A percentile compares a stretch with the other conserved stretches of the same genome.
Evolutionary conservation across 92 coral and sea anemone genomes (phyloP).

Genomic region (Phenganax subtilis): DNA sequence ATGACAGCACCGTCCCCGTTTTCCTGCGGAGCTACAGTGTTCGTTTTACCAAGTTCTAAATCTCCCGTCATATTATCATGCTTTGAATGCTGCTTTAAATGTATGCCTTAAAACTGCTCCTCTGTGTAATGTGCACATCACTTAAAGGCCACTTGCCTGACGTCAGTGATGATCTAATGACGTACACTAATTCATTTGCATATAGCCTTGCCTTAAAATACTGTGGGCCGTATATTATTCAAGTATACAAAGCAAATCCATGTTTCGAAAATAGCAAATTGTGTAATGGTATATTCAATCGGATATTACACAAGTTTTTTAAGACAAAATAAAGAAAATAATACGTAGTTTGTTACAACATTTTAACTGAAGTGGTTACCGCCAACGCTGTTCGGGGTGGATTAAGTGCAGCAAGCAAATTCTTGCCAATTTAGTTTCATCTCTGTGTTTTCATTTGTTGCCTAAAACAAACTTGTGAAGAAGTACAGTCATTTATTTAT

Average conservation of each 20-base stretch:
- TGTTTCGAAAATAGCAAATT: neutral
- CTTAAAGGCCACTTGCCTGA: constrained; percentile 2
- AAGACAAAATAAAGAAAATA: too few relatives aligned
- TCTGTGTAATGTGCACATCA: neutral
- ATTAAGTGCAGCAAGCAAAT: too few relatives aligned
- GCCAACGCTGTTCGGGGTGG: too few relatives aligned
- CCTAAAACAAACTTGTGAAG: too few relatives aligned
- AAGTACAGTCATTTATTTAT: too few relatives aligned
- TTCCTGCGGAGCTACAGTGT: neutral
- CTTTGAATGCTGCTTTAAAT: neutral
- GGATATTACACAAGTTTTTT: too few relatives aligned
- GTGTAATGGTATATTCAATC: neutral
- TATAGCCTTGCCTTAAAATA: neutral
- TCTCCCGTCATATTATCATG: neutral
- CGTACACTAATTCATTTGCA: neutral
- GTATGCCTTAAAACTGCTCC: neutral
- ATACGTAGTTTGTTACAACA: too few relatives aligned
- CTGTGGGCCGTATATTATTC: neutral
- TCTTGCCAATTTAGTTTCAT: too few relatives aligned
- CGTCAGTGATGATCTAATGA: neutral
- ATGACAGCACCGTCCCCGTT: neutral
- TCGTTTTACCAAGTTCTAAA: constrained; percentile 8
- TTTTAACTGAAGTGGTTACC: too few relatives aligned
- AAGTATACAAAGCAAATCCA: neutral
- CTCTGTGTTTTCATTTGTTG: too few relatives aligned